Evolutionary conservation across 2,888 invertebrate species (phyloP).

Genomic region (Nephrocerus scutellatus): DNA sequence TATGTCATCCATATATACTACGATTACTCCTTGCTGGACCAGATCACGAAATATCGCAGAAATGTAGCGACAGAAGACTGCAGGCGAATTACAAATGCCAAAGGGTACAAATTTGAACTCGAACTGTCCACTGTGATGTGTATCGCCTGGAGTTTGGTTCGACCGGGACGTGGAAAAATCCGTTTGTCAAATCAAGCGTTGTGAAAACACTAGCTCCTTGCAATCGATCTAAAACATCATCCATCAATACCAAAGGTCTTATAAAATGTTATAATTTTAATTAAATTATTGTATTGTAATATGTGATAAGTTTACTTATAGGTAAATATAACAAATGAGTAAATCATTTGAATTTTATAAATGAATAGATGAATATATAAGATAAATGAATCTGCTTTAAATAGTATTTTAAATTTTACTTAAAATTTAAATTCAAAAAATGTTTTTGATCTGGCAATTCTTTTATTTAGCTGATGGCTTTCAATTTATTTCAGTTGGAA

Average conservation of each 20-base stretch:
- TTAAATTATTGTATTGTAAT: too few species aligned
- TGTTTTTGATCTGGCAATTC: too few species aligned
- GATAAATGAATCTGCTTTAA: too few species aligned
- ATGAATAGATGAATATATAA: too few species aligned
- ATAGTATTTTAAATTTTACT: too few species aligned
- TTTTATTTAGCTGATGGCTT: too few species aligned
- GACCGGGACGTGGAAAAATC: conserved; percentile 9
- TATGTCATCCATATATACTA: conserved; percentile 18
- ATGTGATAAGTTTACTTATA: too few species aligned
- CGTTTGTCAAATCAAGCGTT: conserved; percentile 2
- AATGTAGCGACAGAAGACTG: conserved; percentile 4
- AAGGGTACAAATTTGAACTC: conserved; percentile 12
- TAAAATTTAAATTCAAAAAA: too few species aligned
- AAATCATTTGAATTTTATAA: too few species aligned
- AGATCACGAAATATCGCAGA: conserved; percentile 1
- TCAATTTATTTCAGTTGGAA: too few species aligned
- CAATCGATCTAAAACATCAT: conserved; percentile 15
- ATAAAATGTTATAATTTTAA: too few species aligned
- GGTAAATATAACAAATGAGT: too few species aligned
- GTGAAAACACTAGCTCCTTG: conserved; percentile 8
- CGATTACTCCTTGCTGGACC: conserved; percentile 1
- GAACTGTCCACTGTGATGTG: conserved; percentile 15
- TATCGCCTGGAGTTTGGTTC: conserved; percentile 13
- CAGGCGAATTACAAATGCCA: conserved; percentile 9
- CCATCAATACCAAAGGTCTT: conserved; percentile 15